These are phyloP conservation scores for Myathropa florea DNA, from an alignment of 2,888 invertebrate genomes.

Conservation along the genomic window DNA sequence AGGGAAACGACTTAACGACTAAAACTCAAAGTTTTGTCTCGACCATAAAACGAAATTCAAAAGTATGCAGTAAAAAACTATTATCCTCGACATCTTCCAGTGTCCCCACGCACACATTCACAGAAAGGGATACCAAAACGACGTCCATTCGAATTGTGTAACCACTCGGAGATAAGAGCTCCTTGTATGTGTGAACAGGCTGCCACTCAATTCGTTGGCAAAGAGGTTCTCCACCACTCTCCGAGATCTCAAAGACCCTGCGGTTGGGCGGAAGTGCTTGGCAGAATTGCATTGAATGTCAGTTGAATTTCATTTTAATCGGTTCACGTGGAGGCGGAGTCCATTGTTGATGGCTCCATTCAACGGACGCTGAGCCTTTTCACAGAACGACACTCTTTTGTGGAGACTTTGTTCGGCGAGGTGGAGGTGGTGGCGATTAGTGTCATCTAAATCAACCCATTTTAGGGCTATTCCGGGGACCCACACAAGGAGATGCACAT, in stretches of 20 bases:
- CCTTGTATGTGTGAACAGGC: slow-evolving; percentile 50
- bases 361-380: slow-evolving; percentile 38
- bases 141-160: slow-evolving; percentile 39
- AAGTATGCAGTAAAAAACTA: slow-evolving; percentile 41
- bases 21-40: slow-evolving; percentile 46
- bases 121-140: not conserved
- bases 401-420: not conserved
- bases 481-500: not conserved
- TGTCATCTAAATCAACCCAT: slow-evolving; percentile 45
- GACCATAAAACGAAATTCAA: slow-evolving; percentile 54
- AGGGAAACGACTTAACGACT: slow-evolving; percentile 36
- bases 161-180: slow-evolving; percentile 52
- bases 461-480: not conserved
- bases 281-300: slow-evolving; percentile 60
- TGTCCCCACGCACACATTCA: slow-evolving; percentile 3
- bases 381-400: not conserved
- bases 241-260: slow-evolving; percentile 11
- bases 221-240: slow-evolving; percentile 11
- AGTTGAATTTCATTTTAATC: slow-evolving; percentile 42
- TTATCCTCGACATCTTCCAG: slow-evolving; percentile 28
- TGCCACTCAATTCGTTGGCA: slow-evolving; percentile 52
- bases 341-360: slow-evolving; percentile 51
- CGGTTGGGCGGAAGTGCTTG: slow-evolving; percentile 6
- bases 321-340: slow-evolving; percentile 1
- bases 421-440: slow-evolving; percentile 23